Percentiles rank a stretch among this genome's conserved stretches.
Conservation (phyloP, 2,113 vertebrate species). For the Indicator maculatus region DNA sequence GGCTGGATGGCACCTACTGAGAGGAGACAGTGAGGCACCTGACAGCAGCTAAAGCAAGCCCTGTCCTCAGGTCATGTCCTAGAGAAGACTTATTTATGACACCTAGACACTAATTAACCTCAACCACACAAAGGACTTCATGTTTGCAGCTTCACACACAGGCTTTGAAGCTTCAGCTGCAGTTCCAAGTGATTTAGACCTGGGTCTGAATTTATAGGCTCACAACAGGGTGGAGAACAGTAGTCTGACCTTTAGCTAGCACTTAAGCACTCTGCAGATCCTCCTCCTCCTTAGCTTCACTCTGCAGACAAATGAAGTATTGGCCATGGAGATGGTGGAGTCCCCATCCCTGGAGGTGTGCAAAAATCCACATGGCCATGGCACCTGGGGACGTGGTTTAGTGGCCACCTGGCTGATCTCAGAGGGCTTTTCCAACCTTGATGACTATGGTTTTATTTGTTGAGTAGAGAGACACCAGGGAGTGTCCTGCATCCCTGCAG, state of each 20-base stretch:
- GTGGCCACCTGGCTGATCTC: too few relatives aligned
- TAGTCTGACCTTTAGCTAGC: neutral
- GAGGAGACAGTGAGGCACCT: neutral
- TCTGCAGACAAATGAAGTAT: neutral
- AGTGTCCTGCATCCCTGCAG: neutral
- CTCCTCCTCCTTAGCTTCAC: neutral
- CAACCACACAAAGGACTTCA: neutral
- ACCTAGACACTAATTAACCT: neutral
- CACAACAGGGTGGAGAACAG: neutral
- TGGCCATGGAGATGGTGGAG: too few relatives aligned
- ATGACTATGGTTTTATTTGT: neutral
- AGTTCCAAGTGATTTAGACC: neutral
- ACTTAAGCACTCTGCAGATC: neutral
- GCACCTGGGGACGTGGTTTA: too few relatives aligned
- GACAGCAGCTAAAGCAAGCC: neutral
- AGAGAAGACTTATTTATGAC: neutral
- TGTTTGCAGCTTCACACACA: neutral
- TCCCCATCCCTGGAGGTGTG: too few relatives aligned
- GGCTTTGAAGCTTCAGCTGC: neutral
- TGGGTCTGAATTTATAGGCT: neutral
- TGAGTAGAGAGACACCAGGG: neutral
- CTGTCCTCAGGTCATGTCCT: neutral
- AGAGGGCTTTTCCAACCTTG: too few relatives aligned
- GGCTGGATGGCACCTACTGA: neutral
- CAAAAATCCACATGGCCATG: too few relatives aligned